Evolutionary conservation across 1,140 invertebrate genomes (phyloP), one percentile per base, ranked within the genome.

Genomic region (Fopius arisanus): DNA sequence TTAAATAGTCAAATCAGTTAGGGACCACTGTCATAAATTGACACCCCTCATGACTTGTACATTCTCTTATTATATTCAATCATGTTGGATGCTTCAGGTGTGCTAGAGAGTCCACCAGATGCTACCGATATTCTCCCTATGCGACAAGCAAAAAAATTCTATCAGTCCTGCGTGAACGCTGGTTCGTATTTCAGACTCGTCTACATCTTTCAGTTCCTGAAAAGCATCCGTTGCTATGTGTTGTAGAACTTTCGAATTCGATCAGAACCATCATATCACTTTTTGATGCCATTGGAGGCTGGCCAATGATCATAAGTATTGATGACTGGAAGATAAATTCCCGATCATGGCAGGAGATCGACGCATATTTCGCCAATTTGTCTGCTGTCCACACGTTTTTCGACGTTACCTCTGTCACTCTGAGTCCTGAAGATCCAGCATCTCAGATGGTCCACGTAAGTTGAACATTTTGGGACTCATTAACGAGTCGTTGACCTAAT

Each of bases 251-350:
- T 37, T 37, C 5, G 7, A 43, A 43, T 43, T n/a, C 12, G 9
- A 43, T 79, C 0, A 54, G 65, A 0, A 72, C 78, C 3, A 5
- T 80, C n/a, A 3, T 77, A 12, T 67, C 70, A 12, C 70, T 76
- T 2, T 0, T 79, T 12, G 37, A 73, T 23, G 71, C 72, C 51
- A 72, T 71, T 23, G 80, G 80, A 19, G 80, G 80, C 9, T 81
- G 80, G 80, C 80, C 80, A 0, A 67, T 81, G 40, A 73, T 73
- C 40, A 78, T 81, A 75, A 76, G 77, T 7, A 40, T 67, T 0
- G 75, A 73, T 0, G 74, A 79, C 65, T 81, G 80, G 80, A 69
- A 79, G 3, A 73, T 66, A 3, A 7, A 65, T 0, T 48, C 78
- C 3, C 63, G 76, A 19, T 65, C 31, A 5, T 81, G 80, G 80